These are phyloP conservation scores for Ischnura elegans DNA, from an alignment of 2,888 invertebrate species.

Conservation along the genomic window DNA sequence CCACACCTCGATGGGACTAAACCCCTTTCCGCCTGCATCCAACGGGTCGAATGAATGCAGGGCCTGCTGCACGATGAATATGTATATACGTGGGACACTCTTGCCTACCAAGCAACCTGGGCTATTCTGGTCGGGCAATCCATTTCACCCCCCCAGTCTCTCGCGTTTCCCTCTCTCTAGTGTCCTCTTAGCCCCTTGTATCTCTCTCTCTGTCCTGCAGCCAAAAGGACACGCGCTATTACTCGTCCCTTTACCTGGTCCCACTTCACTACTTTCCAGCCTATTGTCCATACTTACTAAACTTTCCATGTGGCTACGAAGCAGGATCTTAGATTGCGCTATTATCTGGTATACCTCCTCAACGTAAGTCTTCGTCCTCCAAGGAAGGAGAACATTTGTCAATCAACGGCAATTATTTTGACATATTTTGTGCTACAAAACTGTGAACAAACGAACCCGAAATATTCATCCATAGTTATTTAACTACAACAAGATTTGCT, in stretches of 20 bases:
- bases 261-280: not conserved
- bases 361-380: no score
- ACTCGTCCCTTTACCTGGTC: not conserved
- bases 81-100: constrained; percentile 50
- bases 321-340: no score
- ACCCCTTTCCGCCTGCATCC: constrained; percentile 28
- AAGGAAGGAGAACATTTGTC: no score
- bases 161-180: not conserved
- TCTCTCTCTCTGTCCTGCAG: not conserved
- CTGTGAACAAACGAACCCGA: no score
- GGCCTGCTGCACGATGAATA: constrained; percentile 53
- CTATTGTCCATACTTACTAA: not conserved
- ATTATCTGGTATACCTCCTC: no score
- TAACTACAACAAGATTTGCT: no score
- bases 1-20: not conserved
- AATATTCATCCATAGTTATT: no score
- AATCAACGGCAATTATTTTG: no score
- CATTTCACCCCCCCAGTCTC: not conserved
- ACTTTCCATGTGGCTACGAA: no score
- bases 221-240: constrained; percentile 17
- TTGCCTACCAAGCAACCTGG: constrained; percentile 7
- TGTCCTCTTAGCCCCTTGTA: not conserved
- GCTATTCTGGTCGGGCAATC: constrained; percentile 16
- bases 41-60: constrained; percentile 61
- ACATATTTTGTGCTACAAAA: no score